A percentile compares a stretch with the other conserved stretches of the same genome.
These are phyloP conservation scores for Takifugu rubripes DNA, from an alignment of 2,797 vertebrate genomes.

Conservation along the genomic window DNA sequence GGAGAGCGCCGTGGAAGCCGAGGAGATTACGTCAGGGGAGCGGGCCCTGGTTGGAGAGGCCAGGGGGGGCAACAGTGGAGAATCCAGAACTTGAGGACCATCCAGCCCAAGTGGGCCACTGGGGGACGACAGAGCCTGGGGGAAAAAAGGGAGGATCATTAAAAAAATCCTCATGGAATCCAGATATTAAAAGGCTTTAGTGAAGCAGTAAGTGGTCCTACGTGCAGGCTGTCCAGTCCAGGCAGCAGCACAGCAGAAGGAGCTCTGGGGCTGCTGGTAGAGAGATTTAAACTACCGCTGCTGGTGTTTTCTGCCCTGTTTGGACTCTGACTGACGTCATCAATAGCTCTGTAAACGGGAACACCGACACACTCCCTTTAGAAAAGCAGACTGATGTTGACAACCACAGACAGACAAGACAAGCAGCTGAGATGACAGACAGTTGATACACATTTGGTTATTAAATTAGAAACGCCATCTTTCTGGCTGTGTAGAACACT, in stretches of 20 bases:
- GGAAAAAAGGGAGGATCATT: background rate
- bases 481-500: too few relatives aligned
- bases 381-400: background rate
- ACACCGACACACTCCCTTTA: constrained; percentile 10
- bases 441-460: too few relatives aligned
- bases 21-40: constrained; percentile 97
- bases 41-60: constrained; percentile 90
- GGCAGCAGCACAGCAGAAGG: constrained; percentile 82
- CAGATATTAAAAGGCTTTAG: background rate
- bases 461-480: too few relatives aligned
- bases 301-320: constrained; percentile 75
- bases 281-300: constrained; percentile 67
- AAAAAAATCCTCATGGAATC: background rate
- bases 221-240: constrained; percentile 85
- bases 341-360: constrained; percentile 74
- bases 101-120: constrained; percentile 79
- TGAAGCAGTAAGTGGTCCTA: constrained; percentile 36
- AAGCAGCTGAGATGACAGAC: background rate
- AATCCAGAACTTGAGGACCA: constrained; percentile 80
- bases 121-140: constrained; percentile 64
- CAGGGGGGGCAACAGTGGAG: constrained; percentile 83
- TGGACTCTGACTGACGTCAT: constrained; percentile 87
- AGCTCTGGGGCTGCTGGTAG: constrained; percentile 80
- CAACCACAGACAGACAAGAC: background rate
- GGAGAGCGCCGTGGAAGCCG: constrained; percentile 93